Evolutionary conservation across 2,113 vertebrate genomes (phyloP), one percentile per base, ranked within the genome.

Genomic region (Brevimyrus niger): DNA sequence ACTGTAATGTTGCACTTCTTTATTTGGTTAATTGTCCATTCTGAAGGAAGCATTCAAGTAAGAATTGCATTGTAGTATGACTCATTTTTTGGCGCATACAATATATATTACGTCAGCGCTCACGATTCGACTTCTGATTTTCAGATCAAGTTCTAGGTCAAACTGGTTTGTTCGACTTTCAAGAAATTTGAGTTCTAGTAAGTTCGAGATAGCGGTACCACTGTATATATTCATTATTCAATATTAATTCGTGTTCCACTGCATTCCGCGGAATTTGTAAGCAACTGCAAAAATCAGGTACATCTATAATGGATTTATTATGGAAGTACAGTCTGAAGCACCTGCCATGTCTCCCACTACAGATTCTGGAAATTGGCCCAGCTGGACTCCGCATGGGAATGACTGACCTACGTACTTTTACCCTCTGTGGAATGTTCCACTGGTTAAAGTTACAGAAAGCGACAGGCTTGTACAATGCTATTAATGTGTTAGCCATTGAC

Each of bases 381-480:
- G 31, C 86, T 55, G 86, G 31, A 9, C 51, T 42, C 23, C 53
- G 27, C 85, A 51, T 51, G 48, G 48, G 11, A 44, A 35, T 53
- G 85, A 35, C 85, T 51, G 85, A 51, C 31, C 46, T 53, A 35
- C 15, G 85, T 35, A 51, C 21, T 23, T 48, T 53, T 51, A 86
- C 84, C 84, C 84, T 86, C 47, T 31, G 47, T 31, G 84, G 86
- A 87, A 87, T 87, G 86, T 87, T 50, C 86, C 55, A 8, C 38
- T 58, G 51, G 31, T 87, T 61, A 87, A 87, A 87, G 51, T 53
- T 53, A 87, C 35, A 61, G 86, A 44, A 87, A 38, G 53, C 23
- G 53, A 65, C 86, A 87, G 35, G 23, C 35, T 61, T 87, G 86
- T 11, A 27, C 55, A 61, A 31, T 17, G 87, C 51, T 65, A 87